Conservation (phyloP, 2,797 vertebrate species). For the Hephaestus fuliginosus region DNA sequence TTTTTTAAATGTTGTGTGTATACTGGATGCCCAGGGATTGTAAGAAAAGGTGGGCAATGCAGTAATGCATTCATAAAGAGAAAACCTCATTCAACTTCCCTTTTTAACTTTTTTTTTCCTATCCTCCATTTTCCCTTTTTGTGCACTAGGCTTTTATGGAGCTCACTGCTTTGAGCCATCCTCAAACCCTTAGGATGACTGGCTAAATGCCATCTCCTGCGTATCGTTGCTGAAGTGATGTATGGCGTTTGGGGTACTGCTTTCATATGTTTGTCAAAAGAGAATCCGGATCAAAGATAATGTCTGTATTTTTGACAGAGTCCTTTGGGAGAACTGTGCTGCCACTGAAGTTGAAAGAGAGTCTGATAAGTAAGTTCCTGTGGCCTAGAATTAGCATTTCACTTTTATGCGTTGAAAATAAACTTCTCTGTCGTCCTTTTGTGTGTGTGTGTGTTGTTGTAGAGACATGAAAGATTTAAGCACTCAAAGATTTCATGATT, state of each 20-base stretch:
- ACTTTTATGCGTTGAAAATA: constrained; percentile 45
- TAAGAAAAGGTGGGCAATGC: not conserved
- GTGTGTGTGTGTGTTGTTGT: constrained; percentile 1
- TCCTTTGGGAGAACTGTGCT: constrained; percentile 49
- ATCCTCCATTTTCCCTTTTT: not conserved
- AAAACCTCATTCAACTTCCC: constrained; percentile 4
- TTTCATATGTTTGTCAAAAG: constrained; percentile 48
- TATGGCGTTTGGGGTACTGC: constrained; percentile 36
- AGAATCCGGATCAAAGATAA: constrained; percentile 50
- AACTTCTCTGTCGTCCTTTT: constrained; percentile 19
- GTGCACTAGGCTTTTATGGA: not conserved
- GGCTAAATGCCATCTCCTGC: constrained; percentile 43
- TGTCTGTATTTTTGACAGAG: constrained; percentile 37
- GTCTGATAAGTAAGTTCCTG: constrained; percentile 49
- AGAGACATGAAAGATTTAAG: constrained; percentile 23
- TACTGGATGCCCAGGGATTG: not conserved
- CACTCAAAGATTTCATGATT: constrained; percentile 8
- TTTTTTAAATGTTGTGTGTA: not conserved
- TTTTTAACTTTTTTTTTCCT: not conserved
- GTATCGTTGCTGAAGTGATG: constrained; percentile 28
- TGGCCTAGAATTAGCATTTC: constrained; percentile 56
- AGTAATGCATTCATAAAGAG: not conserved
- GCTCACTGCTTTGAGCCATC: constrained; percentile 21
- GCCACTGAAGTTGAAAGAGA: constrained; percentile 49
- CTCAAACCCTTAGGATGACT: constrained; percentile 17